Conservation (phyloP, 2,797 vertebrate genomes). For the Channa striata region DNA sequence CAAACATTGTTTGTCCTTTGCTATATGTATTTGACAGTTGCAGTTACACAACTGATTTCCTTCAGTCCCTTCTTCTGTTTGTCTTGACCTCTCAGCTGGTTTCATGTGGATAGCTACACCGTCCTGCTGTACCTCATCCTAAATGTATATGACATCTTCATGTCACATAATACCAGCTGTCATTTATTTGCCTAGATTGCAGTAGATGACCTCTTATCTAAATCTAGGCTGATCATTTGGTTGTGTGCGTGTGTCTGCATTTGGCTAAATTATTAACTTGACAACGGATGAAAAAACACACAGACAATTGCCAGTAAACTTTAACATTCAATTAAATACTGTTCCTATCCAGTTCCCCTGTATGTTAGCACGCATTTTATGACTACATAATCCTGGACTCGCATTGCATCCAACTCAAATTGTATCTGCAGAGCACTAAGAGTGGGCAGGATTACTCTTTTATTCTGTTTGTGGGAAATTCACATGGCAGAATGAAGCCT, state of each 20-base stretch:
- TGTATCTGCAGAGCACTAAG: conserved; percentile 4
- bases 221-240: conserved; percentile 30
- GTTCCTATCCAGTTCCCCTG: not conserved
- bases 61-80: conserved; percentile 38
- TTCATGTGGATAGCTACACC: conserved; percentile 12
- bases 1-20: not conserved
- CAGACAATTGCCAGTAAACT: not conserved
- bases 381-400: not conserved
- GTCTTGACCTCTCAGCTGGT: conserved; percentile 21
- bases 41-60: conserved; percentile 10
- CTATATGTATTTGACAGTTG: conserved; percentile 15
- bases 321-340: not conserved
- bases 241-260: conserved; percentile 35
- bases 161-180: not conserved
- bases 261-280: conserved; percentile 69
- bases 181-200: conserved; percentile 15
- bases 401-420: not conserved
- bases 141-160: not conserved
- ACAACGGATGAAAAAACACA: conserved; percentile 36
- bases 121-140: not conserved
- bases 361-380: not conserved
- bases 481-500: not conserved
- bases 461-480: conserved; percentile 24
- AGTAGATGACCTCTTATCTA: conserved; percentile 40
- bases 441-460: not conserved